A percentile compares a stretch with the other conserved stretches of the same genome.
Evolutionary conservation across 2,888 invertebrate genomes (phyloP).

Genomic region (Agapostemon virescens): DNA sequence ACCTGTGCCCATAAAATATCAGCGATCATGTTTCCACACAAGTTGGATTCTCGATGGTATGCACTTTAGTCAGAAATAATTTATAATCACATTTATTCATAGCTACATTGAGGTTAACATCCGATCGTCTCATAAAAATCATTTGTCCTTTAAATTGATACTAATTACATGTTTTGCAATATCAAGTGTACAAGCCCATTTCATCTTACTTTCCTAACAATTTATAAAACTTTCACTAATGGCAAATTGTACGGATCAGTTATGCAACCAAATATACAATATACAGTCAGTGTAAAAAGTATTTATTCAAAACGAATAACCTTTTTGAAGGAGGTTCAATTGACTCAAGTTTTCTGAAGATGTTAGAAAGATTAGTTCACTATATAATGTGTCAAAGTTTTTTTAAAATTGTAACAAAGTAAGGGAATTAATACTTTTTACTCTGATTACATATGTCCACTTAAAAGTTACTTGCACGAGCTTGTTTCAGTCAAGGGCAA

Average conservation of each 20-base stretch:
- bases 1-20: constrained; percentile 71
- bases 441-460: no score
- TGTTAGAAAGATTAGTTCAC: no score
- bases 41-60: constrained; percentile 76
- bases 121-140: background rate
- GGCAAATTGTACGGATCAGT: constrained; percentile 35
- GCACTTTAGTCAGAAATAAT: constrained; percentile 57
- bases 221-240: background rate
- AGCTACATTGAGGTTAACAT: constrained; percentile 69
- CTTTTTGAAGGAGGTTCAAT: no score
- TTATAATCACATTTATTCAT: constrained; percentile 2
- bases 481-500: constrained; percentile 76
- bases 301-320: no score
- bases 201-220: background rate
- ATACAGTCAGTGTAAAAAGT: no score
- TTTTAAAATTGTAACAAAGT: no score
- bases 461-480: background rate
- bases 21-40: constrained; percentile 77
- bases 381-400: no score
- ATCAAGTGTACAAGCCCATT: background rate
- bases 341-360: no score
- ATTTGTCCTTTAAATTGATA: background rate
- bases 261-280: constrained; percentile 64
- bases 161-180: background rate
- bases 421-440: no score